Conservation (phyloP, 1,140 invertebrate genomes). For the Drosophila quadrilineata region DNA sequence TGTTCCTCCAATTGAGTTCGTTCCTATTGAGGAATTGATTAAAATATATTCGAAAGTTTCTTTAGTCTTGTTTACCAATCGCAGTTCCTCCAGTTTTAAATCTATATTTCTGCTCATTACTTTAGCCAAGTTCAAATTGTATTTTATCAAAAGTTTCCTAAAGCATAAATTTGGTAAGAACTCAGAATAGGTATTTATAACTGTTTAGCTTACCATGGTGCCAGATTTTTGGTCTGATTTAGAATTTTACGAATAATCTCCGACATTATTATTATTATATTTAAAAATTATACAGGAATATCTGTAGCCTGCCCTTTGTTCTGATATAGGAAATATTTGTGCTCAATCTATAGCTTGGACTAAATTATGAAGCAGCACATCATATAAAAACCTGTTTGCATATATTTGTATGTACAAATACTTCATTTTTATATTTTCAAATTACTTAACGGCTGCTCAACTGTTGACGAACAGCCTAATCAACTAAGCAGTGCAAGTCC, state of each 20-base stretch:
- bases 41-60: neutral
- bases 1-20: constrained; percentile 6
- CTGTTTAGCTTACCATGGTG: constrained; percentile 3
- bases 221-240: neutral
- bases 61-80: constrained; percentile 18
- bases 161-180: neutral
- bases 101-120: constrained; percentile 26
- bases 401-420: too few relatives aligned
- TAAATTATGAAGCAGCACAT: too few relatives aligned
- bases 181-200: neutral
- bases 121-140: constrained; percentile 17
- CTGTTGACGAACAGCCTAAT: too few relatives aligned
- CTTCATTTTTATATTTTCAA: too few relatives aligned
- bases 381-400: too few relatives aligned
- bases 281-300: too few relatives aligned
- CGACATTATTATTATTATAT: constrained; percentile 6
- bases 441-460: too few relatives aligned
- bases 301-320: too few relatives aligned
- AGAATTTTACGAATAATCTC: constrained; percentile 30
- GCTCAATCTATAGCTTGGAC: too few relatives aligned
- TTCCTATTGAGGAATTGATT: constrained; percentile 22
- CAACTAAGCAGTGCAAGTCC: too few relatives aligned
- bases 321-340: too few relatives aligned
- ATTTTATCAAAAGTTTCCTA: constrained; percentile 39
- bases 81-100: constrained; percentile 40